Evolutionary conservation across 2,113 vertebrate species (phyloP).

Genomic region (Donacobius atricapilla): DNA sequence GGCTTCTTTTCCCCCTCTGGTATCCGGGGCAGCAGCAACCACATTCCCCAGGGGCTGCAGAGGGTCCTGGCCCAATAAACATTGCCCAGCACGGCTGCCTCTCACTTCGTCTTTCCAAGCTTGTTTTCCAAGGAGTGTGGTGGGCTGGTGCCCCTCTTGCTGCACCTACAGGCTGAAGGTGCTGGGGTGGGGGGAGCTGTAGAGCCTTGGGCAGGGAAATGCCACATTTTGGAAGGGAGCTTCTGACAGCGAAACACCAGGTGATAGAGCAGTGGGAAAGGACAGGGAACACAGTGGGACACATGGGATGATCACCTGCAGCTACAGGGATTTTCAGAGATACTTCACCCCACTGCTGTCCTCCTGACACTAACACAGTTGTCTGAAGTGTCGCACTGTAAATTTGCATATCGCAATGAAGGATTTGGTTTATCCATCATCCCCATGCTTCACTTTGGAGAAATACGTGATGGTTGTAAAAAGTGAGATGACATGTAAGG

Average conservation of each 20-base stretch:
- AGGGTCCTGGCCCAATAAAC: neutral
- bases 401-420: neutral
- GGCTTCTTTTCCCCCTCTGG: neutral
- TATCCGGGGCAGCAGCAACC: rapidly evolving
- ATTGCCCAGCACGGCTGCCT: neutral
- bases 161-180: neutral
- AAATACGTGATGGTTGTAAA: neutral
- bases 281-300: neutral
- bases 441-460: neutral
- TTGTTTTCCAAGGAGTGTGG: neutral
- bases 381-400: neutral
- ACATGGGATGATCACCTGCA: neutral
- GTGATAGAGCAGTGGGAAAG: neutral
- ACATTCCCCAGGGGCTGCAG: rapidly evolving
- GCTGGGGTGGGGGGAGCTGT: neutral
- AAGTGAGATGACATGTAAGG: neutral
- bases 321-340: neutral
- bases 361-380: neutral
- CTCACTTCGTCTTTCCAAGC: rapidly evolving
- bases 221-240: neutral
- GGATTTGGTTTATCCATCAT: neutral
- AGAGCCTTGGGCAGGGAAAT: neutral
- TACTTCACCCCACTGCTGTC: neutral
- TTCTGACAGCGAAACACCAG: neutral
- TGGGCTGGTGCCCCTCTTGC: neutral